These are phyloP conservation scores for Percina caprodes DNA, from an alignment of 2,113 vertebrate species.

Conservation along the genomic window DNA sequence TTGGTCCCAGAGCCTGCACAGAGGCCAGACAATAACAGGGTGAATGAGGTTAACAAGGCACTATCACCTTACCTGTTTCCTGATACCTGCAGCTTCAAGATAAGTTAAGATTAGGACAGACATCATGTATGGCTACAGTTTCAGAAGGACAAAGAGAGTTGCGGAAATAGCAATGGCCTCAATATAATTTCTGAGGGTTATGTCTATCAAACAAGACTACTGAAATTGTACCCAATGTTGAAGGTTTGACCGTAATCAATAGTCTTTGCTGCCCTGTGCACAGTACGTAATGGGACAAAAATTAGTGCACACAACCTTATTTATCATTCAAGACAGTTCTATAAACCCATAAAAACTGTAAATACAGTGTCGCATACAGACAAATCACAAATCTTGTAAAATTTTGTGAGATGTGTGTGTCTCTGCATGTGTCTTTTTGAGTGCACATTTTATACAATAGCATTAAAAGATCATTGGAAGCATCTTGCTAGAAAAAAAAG, in stretches of 20 bases:
- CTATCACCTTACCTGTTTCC: constrained; percentile 17
- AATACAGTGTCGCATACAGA: neutral
- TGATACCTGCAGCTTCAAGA: constrained; percentile 24
- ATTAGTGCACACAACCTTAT: neutral
- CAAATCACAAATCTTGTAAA: neutral
- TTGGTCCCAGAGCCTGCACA: constrained; percentile 24
- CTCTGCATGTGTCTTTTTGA: neutral
- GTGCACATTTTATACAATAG: neutral
- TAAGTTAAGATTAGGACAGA: constrained; percentile 7
- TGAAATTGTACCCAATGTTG: constrained; percentile 1
- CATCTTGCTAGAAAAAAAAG: neutral
- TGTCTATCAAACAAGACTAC: constrained; percentile 4
- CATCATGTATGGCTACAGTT: constrained; percentile 10
- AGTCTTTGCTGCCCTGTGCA: neutral
- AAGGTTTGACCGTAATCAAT: neutral
- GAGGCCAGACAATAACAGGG: constrained; percentile 39
- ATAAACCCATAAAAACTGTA: neutral
- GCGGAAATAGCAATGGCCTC: constrained; percentile 5
- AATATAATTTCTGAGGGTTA: neutral
- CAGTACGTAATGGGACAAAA: neutral
- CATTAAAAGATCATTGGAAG: neutral
- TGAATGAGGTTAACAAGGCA: constrained; percentile 20
- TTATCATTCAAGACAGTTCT: neutral
- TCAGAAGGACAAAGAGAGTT: constrained; percentile 10
- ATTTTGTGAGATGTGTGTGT: neutral